Conservation (phyloP, 2,888 invertebrate genomes). For the Drosophila maculinotata region DNA sequence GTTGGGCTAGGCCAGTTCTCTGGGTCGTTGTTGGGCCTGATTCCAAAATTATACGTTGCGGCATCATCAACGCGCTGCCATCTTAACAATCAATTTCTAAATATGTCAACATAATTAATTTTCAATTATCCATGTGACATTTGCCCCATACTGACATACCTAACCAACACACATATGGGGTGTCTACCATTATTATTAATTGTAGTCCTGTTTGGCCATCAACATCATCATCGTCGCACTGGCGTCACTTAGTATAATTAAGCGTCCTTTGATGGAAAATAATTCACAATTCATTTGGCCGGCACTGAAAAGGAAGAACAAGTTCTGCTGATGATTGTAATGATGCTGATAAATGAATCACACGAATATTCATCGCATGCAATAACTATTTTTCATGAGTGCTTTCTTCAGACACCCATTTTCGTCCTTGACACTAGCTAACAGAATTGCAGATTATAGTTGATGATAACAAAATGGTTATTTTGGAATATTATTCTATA, state of each 20-base stretch:
- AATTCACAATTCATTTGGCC: slow-evolving; percentile 62
- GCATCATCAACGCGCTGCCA: slow-evolving; percentile 54
- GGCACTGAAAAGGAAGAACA: slow-evolving; percentile 40
- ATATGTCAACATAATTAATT: slow-evolving; percentile 81
- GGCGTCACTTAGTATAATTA: slow-evolving; percentile 75
- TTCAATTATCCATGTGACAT: slow-evolving; percentile 74
- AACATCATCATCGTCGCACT: slow-evolving; percentile 35
- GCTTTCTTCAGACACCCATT: not conserved
- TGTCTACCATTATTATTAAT: slow-evolving; percentile 70
- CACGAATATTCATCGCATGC: slow-evolving; percentile 33
- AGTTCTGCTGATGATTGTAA: slow-evolving; percentile 57
- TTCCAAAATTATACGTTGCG: slow-evolving; percentile 58
- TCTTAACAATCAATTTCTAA: slow-evolving; percentile 74
- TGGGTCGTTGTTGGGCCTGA: slow-evolving; percentile 9
- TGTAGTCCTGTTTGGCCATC: slow-evolving; percentile 42
- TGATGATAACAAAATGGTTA: not conserved
- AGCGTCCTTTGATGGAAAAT: slow-evolving; percentile 71
- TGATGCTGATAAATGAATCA: slow-evolving; percentile 73
- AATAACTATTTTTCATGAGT: slow-evolving; percentile 45
- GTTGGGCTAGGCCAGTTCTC: slow-evolving; percentile 20
- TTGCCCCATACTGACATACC: slow-evolving; percentile 29
- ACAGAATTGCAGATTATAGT: not conserved
- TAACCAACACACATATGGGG: slow-evolving; percentile 27
- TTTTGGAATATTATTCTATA: too few species aligned
- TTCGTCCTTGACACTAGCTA: slow-evolving; percentile 1